Base-by-base conservation (phyloP, 1,140 invertebrate species). In the Lutraria rhynchaena region DNA sequence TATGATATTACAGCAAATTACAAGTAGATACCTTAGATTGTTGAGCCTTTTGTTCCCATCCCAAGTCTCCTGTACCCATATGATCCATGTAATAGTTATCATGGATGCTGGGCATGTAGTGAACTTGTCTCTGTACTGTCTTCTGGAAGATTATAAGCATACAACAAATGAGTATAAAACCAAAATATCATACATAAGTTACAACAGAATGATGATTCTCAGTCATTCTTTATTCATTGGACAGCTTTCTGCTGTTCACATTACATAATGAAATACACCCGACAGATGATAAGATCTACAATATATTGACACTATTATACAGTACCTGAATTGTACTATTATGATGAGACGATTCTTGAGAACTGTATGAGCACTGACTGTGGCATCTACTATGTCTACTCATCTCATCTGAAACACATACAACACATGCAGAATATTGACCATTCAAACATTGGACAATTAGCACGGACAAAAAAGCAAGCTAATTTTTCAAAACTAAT, bases 101-200 rank as follows among this genome's bases (percentile, higher is more conserved):
- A 65, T 65, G 61, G 37, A 65, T 44, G 44, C 61, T 44, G 5
- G 61, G 61, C 61, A 65, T 65, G 17, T 65, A 65, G 35, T 65
- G 41, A 15, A 37, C 13, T 22, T 65, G 4, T 65, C 5, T 65
- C 37, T 41, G 37, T 41, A 15, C 15, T 7, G 5, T 5, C 15
- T 15, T 41, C 37, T 41, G 37, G 15, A 41, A 41, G 15, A 41
- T 7, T 7, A 41, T 7, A 5, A 41, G 15, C 37, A 41, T 41
- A n/a, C n/a, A n/a, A n/a, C n/a, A n/a, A n/a, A n/a, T n/a, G n/a
- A n/a, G n/a, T n/a, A n/a, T n/a, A n/a, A n/a, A n/a, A n/a, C n/a
- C n/a, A n/a, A n/a, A n/a, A n/a, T n/a, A n/a, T n/a, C n/a, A n/a
- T n/a, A n/a, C n/a, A n/a, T n/a, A n/a, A n/a, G n/a, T n/a, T n/a